Conservation (phyloP, 2,797 vertebrate genomes). For the Glyptemys insculpta region DNA sequence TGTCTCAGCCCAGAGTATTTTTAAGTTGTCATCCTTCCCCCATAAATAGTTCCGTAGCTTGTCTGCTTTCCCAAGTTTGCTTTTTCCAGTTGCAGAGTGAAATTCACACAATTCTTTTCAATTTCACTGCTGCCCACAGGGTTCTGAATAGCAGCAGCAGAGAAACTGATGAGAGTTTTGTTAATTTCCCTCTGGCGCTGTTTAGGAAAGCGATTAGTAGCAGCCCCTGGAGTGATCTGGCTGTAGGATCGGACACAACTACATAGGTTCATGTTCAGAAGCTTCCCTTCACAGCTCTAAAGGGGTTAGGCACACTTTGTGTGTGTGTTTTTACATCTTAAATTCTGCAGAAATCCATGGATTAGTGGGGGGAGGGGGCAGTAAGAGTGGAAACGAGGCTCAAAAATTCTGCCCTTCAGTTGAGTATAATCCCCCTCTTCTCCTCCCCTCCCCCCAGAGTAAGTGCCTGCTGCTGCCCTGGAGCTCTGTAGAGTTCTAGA, state of each 20-base stretch:
- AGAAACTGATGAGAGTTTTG: neutral
- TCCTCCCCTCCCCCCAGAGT: neutral
- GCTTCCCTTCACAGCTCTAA: neutral
- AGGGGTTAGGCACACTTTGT: neutral
- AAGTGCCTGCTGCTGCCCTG: neutral
- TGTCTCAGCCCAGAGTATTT: neutral
- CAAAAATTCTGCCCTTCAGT: neutral
- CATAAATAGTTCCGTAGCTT: neutral
- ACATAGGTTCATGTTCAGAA: neutral
- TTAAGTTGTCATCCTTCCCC: neutral
- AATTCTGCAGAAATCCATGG: neutral
- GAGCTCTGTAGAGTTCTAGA: neutral
- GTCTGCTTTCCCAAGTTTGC: neutral
- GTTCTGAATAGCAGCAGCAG: neutral
- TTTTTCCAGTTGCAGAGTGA: too few species aligned
- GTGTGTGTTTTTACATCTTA: neutral
- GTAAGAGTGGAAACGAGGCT: neutral
- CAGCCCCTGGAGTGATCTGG: neutral
- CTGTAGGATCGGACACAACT: neutral
- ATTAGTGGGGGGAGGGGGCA: neutral
- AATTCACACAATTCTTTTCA: neutral
- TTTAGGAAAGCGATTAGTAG: neutral
- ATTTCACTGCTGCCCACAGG: neutral
- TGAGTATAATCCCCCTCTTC: neutral
- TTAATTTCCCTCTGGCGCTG: neutral